A percentile compares a stretch with the other conserved stretches of the same genome.
Conservation (phyloP, 2,888 invertebrate species). For the Auanema sp. region DNA sequence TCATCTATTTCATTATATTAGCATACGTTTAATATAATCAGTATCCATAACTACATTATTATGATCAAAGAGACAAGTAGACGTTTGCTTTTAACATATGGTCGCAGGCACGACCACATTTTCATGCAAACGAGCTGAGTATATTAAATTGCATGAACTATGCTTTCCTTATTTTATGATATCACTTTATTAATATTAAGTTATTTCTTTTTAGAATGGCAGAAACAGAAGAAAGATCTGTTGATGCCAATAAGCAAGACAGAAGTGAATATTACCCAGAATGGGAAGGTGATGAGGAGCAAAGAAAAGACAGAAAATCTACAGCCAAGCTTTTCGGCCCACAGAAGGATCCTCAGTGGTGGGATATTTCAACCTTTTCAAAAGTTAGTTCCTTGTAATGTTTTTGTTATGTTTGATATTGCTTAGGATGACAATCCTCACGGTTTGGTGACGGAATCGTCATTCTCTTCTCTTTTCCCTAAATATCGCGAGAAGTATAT, state of each 20-base stretch:
- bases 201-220: no score
- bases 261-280: constrained; percentile 33
- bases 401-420: neutral
- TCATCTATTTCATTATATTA: no score
- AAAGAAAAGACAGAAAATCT: constrained; percentile 28
- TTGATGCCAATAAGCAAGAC: constrained; percentile 14
- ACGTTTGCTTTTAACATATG: no score
- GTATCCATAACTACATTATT: no score
- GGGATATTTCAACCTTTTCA: constrained; percentile 73
- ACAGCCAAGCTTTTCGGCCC: constrained; percentile 41
- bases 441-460: constrained; percentile 86
- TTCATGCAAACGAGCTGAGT: no score
- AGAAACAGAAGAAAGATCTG: no score
- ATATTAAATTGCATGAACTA: no score
- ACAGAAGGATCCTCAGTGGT: constrained; percentile 64
- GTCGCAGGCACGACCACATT: no score
- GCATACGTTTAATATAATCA: no score
- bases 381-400: constrained; percentile 66
- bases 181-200: no score
- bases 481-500: constrained; percentile 95
- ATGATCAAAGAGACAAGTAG: no score
- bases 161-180: no score
- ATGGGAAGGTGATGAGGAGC: constrained; percentile 36
- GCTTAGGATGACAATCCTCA: constrained; percentile 75
- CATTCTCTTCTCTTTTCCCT: constrained; percentile 94